Percentiles rank a stretch among this genome's conserved stretches.
Evolutionary conservation across 2,797 vertebrate species (phyloP).

Genomic region (Lagodon rhomboides): DNA sequence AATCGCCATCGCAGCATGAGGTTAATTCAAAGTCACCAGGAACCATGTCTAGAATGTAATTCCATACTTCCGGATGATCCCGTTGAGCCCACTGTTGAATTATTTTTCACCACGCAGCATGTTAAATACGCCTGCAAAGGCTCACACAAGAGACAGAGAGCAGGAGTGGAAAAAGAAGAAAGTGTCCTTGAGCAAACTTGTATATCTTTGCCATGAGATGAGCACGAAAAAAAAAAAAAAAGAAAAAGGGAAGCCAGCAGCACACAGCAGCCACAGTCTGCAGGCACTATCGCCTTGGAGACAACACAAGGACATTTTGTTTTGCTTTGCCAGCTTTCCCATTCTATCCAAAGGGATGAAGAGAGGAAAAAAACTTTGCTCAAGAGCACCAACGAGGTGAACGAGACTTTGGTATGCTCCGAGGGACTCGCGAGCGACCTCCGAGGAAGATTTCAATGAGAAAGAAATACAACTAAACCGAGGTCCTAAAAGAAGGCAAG

Average conservation of each 20-base stretch:
- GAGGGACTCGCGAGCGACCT: constrained; percentile 54
- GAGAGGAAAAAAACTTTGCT: constrained; percentile 28
- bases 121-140: constrained; percentile 60
- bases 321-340: constrained; percentile 72
- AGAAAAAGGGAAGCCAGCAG: constrained; percentile 43
- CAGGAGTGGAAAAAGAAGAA: constrained; percentile 38
- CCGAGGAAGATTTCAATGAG: constrained; percentile 36
- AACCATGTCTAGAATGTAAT: constrained; percentile 73
- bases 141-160: constrained; percentile 39
- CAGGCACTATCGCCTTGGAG: constrained; percentile 72
- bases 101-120: constrained; percentile 59
- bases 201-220: constrained; percentile 70
- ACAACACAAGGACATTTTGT: constrained; percentile 82
- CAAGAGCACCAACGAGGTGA: constrained; percentile 56
- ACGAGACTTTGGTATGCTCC: constrained; percentile 45
- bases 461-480: constrained; percentile 1
- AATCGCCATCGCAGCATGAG: constrained; percentile 59
- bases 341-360: constrained; percentile 64
- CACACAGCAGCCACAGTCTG: constrained; percentile 64
- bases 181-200: constrained; percentile 77
- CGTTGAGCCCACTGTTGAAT: constrained; percentile 56
- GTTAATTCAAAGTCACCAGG: constrained; percentile 74
- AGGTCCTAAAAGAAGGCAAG: background rate
- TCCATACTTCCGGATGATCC: constrained; percentile 69
- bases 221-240: constrained; percentile 38